These are phyloP conservation scores for Spermophilus dauricus DNA, from an alignment of 2,113 vertebrate species.

Conservation along the genomic window DNA sequence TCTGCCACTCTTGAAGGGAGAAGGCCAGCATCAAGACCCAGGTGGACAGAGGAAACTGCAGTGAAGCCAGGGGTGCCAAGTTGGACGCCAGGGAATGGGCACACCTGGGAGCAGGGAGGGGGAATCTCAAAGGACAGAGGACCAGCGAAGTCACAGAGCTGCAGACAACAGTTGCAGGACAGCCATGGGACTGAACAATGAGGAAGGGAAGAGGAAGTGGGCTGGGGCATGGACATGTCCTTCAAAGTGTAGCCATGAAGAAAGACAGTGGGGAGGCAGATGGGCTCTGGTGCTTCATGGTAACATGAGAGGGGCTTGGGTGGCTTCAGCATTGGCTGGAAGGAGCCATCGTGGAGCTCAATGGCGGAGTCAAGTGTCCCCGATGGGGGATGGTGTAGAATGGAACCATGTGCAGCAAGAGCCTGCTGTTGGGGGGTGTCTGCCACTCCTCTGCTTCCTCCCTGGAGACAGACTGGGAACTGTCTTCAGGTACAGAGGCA, in stretches of 20 bases:
- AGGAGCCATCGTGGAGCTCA: not conserved
- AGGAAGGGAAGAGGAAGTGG: not conserved
- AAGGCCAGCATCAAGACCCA: not conserved
- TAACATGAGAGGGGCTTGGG: not conserved
- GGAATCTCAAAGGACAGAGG: fast-evolving
- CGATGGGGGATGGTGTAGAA: not conserved
- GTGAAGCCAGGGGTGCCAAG: not conserved
- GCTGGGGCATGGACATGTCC: not conserved
- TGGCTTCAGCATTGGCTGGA: not conserved
- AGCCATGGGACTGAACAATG: not conserved
- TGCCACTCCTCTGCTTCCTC: not conserved
- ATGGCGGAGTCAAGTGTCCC: not conserved
- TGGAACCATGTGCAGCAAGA: not conserved
- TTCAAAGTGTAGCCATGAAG: not conserved
- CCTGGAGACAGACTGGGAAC: not conserved
- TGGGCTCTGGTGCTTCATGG: not conserved
- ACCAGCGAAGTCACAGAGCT: too few relatives aligned
- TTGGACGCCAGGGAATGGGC: fast-evolving
- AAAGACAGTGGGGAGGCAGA: not conserved
- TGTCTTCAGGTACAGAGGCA: not conserved
- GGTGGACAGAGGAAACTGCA: not conserved
- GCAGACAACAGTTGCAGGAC: too few relatives aligned
- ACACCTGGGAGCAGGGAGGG: too few relatives aligned
- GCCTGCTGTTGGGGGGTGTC: not conserved
- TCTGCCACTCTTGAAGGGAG: not conserved